phyloP scores from a whole-genome alignment of 2,888 invertebrate species.

The Dolichopus griseipennis region DNA sequence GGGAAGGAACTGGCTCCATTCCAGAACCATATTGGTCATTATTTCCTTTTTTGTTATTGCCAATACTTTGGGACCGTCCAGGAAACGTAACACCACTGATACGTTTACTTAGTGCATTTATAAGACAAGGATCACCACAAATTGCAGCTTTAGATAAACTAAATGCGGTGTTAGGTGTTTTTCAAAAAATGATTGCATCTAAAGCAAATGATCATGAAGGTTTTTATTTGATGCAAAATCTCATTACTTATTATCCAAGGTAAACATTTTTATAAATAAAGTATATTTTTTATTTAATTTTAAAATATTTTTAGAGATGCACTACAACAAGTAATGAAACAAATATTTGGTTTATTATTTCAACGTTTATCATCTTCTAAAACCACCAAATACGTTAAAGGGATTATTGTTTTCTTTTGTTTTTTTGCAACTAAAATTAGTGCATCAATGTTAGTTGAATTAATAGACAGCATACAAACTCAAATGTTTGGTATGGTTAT shows the following conservation, averaged over 20 bases:
- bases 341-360: constrained; percentile 86
- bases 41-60: constrained; percentile 81
- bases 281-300: neutral
- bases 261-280: constrained; percentile 35
- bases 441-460: constrained; percentile 60
- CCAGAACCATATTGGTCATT: constrained; percentile 82
- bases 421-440: constrained; percentile 78
- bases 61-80: constrained; percentile 85
- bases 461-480: constrained; percentile 75
- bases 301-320: constrained; percentile 51
- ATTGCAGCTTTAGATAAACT: constrained; percentile 62
- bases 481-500: constrained; percentile 95
- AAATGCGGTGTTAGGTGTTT: constrained; percentile 81
- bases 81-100: constrained; percentile 92
- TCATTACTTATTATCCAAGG: constrained; percentile 75
- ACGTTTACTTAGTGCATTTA: constrained; percentile 79
- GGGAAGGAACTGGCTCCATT: constrained; percentile 46
- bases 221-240: constrained; percentile 78
- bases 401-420: constrained; percentile 83
- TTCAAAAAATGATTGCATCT: constrained; percentile 92
- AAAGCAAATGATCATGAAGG: constrained; percentile 95
- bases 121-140: constrained; percentile 61
- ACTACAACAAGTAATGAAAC: constrained; percentile 69
- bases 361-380: constrained; percentile 86
- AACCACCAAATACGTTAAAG: constrained; percentile 89